A percentile compares a stretch with the other conserved stretches of the same genome.
Evolutionary conservation across 2,888 invertebrate species (phyloP).

Genomic region (Tenthredo distinguenda): DNA sequence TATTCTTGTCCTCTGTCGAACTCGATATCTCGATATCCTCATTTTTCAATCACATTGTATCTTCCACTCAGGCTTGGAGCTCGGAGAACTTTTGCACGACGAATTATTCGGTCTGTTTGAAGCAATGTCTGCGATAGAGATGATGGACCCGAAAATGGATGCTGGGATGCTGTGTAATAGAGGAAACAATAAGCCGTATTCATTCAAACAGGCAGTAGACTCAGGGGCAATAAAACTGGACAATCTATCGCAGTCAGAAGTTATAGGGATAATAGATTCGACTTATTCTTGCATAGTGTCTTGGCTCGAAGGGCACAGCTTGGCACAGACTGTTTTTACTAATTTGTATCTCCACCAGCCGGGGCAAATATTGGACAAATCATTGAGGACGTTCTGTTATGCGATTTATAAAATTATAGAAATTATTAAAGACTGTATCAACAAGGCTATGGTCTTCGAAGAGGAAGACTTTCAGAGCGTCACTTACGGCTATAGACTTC

Average conservation of each 20-base stretch:
- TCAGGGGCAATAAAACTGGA: conserved; percentile 89
- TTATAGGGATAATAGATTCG: conserved; percentile 96
- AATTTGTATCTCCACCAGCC: conserved; percentile 97
- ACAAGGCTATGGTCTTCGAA: conserved; percentile 93
- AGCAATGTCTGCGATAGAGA: conserved; percentile 99
- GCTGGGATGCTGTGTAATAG: conserved; percentile 98
- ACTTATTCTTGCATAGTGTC: conserved; percentile 96
- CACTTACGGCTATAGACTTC: conserved; percentile 93
- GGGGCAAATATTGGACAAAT: conserved; percentile 89
- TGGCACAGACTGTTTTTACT: conserved; percentile 98
- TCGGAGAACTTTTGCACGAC: conserved; percentile 96
- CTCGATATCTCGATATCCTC: too few relatives aligned
- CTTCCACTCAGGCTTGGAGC: conserved; percentile 83
- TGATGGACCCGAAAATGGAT: conserved; percentile 99
- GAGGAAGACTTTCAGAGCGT: conserved; percentile 98
- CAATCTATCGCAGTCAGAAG: conserved; percentile 87
- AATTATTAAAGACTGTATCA: conserved; percentile 92
- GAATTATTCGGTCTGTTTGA: conserved; percentile 95
- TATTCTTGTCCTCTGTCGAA: neutral
- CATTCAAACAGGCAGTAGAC: conserved; percentile 93
- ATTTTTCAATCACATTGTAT: neutral
- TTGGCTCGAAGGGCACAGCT: conserved; percentile 97
- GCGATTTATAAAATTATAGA: conserved; percentile 94
- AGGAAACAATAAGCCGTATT: conserved; percentile 90
- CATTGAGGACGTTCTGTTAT: conserved; percentile 92